Conservation (phyloP, 1,140 invertebrate species). For the Drosophila eugracilis region DNA sequence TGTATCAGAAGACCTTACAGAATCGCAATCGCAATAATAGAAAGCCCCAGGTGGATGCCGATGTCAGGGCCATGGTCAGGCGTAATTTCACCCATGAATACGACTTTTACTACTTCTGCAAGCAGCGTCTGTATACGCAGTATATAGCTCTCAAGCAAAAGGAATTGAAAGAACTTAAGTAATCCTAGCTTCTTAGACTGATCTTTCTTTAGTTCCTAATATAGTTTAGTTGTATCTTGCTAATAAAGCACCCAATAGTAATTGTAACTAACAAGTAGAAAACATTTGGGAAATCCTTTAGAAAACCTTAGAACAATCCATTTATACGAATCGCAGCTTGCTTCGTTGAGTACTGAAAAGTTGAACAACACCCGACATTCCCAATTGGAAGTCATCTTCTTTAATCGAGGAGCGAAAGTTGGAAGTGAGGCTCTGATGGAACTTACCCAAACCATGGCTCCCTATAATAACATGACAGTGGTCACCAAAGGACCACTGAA, state of each 20-base stretch:
- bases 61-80: conserved; percentile 92
- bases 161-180: conserved; percentile 30
- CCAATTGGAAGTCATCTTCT: conserved; percentile 87
- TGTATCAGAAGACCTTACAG: conserved; percentile 46
- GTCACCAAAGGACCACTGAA: conserved; percentile 26
- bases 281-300: not conserved
- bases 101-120: conserved; percentile 95
- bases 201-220: conserved; percentile 14
- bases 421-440: conserved; percentile 95
- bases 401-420: conserved; percentile 95
- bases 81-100: conserved; percentile 94
- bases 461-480: conserved; percentile 47
- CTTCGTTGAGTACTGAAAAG: conserved; percentile 71
- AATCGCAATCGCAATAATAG: conserved; percentile 77
- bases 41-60: conserved; percentile 88
- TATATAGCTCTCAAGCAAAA: conserved; percentile 87
- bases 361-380: conserved; percentile 92
- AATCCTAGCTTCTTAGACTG: conserved; percentile 19
- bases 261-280: conserved; percentile 43
- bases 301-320: not conserved
- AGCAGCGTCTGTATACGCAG: conserved; percentile 92
- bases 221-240: conserved; percentile 76
- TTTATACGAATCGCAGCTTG: conserved; percentile 20
- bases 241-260: conserved; percentile 85
- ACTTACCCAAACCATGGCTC: conserved; percentile 90